Percentiles rank a stretch among this genome's conserved stretches.
phyloP scores from a whole-genome alignment of 1,140 invertebrate genomes.

The Ylistrum balloti region DNA sequence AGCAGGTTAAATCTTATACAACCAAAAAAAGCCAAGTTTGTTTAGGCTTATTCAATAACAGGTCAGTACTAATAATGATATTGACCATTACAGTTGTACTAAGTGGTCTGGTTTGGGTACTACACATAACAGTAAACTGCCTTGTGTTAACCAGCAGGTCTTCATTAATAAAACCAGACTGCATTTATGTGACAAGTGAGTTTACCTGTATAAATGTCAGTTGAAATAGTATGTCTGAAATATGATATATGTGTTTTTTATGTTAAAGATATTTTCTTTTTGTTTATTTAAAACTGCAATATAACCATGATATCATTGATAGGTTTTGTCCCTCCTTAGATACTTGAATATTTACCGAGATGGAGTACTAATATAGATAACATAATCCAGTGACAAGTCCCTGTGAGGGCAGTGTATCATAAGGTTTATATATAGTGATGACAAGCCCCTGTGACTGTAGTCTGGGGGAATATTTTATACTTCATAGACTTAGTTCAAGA shows the following conservation, averaged over 20 bases:
- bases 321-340: constrained; percentile 8
- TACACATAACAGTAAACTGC: background rate
- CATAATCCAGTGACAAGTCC: background rate
- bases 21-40: background rate
- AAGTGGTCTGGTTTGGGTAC: background rate
- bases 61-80: background rate
- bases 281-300: constrained; percentile 30
- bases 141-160: background rate
- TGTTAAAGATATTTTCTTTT: background rate
- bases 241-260: constrained; percentile 12
- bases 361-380: background rate
- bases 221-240: background rate
- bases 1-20: background rate
- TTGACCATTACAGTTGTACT: background rate
- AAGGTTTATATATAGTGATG: background rate
- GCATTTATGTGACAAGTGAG: background rate
- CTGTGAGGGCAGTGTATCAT: background rate
- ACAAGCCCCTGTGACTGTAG: background rate
- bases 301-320: constrained; percentile 20
- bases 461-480: background rate
- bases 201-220: background rate
- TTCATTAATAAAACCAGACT: background rate
- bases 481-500: background rate
- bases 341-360: background rate
- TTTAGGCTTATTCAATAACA: background rate